These are phyloP conservation scores for Megalopta genalis DNA, from an alignment of 1,140 invertebrate genomes.

Conservation along the genomic window DNA sequence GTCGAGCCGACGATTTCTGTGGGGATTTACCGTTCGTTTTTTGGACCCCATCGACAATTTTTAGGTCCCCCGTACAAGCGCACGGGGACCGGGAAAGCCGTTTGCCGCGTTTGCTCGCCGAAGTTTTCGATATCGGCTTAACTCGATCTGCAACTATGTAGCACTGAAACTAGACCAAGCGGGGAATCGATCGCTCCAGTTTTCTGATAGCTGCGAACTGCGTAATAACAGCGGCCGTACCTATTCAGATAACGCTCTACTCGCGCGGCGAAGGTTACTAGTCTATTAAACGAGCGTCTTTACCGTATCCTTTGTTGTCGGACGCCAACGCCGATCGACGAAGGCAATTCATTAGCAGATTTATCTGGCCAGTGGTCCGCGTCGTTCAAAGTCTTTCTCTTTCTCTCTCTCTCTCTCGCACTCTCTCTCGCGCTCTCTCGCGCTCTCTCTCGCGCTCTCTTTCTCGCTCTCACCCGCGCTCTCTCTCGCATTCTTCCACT, in stretches of 20 bases:
- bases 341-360: conserved; percentile 33
- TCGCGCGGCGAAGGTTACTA: conserved; percentile 48
- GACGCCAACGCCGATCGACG: conserved; percentile 23
- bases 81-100: not conserved
- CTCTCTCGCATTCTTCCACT: too few species aligned
- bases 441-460: too few species aligned
- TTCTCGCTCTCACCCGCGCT: too few species aligned
- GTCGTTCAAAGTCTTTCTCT: too few species aligned
- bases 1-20: too few species aligned
- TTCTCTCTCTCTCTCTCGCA: too few species aligned
- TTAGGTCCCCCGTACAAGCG: not conserved
- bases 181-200: conserved; percentile 58
- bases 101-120: not conserved
- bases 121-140: conserved; percentile 54
- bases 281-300: conserved; percentile 44
- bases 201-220: conserved; percentile 50
- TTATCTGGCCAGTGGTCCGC: not conserved
- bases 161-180: conserved; percentile 52
- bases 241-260: conserved; percentile 54
- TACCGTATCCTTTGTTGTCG: conserved; percentile 4
- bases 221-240: conserved; percentile 48
- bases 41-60: too few species aligned
- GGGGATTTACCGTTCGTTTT: too few species aligned
- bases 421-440: too few species aligned
- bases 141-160: conserved; percentile 42